Percentiles rank a stretch among this genome's conserved stretches.
phyloP scores from a whole-genome alignment of 1,140 invertebrate genomes.

The Zophobas morio region DNA sequence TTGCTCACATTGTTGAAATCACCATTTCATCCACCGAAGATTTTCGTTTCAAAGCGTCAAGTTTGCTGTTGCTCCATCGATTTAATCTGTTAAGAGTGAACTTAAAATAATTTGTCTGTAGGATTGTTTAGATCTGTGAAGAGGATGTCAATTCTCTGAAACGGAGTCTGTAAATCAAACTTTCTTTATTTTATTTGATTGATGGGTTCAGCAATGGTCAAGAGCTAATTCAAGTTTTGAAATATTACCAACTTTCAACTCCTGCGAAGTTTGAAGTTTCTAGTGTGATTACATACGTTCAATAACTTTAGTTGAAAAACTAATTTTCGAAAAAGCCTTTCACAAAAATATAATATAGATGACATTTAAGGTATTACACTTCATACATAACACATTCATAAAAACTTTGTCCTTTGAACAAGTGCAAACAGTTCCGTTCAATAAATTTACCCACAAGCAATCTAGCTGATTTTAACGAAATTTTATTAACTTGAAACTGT shows the following conservation, averaged over 20 bases:
- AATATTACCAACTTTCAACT: slow-evolving; percentile 37
- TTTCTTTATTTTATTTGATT: slow-evolving; percentile 41
- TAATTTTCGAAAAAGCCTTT: slow-evolving; percentile 5
- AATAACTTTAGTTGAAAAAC: slow-evolving; percentile 13
- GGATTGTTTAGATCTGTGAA: slow-evolving; percentile 40
- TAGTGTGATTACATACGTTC: slow-evolving; percentile 19
- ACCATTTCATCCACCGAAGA: slow-evolving; percentile 20
- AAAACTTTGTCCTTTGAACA: no score
- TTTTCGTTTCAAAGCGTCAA: slow-evolving; percentile 14
- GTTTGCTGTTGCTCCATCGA: slow-evolving; percentile 25
- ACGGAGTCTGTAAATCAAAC: slow-evolving; percentile 29
- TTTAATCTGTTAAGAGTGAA: slow-evolving; percentile 34
- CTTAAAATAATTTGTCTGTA: slow-evolving; percentile 42
- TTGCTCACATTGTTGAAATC: slow-evolving; percentile 18
- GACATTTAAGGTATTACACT: not conserved
- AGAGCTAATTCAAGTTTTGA: slow-evolving; percentile 40
- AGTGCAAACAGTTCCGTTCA: no score
- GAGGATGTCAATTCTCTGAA: slow-evolving; percentile 28
- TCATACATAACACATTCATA: not conserved
- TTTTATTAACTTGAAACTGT: no score
- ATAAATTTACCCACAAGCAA: no score
- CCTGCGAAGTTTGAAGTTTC: slow-evolving; percentile 25
- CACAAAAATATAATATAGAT: not conserved
- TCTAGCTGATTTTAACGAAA: no score
- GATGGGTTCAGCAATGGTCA: slow-evolving; percentile 42